A percentile compares a stretch with the other conserved stretches of the same genome.
phyloP scores from a whole-genome alignment of 2,797 vertebrate genomes.

The Alcedo atthis region DNA sequence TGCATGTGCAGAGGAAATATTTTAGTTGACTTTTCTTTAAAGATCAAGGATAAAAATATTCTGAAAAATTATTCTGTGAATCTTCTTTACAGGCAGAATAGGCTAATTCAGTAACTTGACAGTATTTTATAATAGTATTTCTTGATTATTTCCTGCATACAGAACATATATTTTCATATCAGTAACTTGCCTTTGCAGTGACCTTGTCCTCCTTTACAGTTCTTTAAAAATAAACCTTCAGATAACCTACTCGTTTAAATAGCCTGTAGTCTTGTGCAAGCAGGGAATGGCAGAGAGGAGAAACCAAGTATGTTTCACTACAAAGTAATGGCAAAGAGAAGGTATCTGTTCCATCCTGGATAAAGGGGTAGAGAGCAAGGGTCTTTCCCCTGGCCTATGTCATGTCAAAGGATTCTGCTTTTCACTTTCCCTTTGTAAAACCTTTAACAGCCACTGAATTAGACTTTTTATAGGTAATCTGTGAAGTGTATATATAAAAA shows the following conservation, averaged over 20 bases:
- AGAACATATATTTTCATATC: not conserved
- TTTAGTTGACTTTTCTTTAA: not conserved
- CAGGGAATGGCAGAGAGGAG: not conserved
- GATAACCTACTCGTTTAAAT: not conserved
- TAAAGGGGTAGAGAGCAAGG: not conserved
- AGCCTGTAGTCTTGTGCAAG: not conserved
- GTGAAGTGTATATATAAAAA: not conserved
- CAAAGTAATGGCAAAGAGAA: rapidly evolving
- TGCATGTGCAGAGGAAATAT: not conserved
- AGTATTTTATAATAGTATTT: not conserved
- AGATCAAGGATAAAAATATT: not conserved
- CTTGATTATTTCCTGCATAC: not conserved
- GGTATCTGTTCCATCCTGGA: not conserved
- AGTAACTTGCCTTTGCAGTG: not conserved
- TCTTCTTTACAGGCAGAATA: not conserved
- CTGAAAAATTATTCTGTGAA: not conserved
- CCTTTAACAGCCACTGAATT: not conserved
- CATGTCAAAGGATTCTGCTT: not conserved
- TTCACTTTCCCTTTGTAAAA: not conserved
- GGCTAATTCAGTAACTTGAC: not conserved
- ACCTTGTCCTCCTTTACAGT: not conserved
- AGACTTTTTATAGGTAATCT: not conserved
- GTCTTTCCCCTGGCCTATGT: not conserved
- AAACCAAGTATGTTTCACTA: rapidly evolving
- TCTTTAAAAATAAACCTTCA: not conserved